A percentile compares a stretch with the other conserved stretches of the same genome.
These are phyloP conservation scores for Nerophis ophidion DNA, from an alignment of 2,113 vertebrate genomes.

Conservation along the genomic window DNA sequence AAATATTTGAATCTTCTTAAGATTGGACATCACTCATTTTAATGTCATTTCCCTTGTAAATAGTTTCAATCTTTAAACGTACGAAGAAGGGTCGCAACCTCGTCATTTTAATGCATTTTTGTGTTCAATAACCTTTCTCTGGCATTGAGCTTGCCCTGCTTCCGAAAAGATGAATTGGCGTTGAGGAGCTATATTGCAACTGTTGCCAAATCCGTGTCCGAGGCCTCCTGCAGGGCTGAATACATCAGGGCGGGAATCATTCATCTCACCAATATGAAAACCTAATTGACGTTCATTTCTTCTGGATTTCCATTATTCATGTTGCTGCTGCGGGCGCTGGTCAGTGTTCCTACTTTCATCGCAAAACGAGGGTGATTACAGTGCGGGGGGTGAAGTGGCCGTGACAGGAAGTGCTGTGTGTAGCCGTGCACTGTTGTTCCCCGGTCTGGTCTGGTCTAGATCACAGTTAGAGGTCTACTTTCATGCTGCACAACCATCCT, in stretches of 20 bases:
- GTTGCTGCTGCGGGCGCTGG: slow-evolving; percentile 8
- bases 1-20: too few relatives aligned
- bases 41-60: too few relatives aligned
- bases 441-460: slow-evolving; percentile 25
- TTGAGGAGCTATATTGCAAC: slow-evolving; percentile 30
- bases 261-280: slow-evolving; percentile 37
- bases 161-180: slow-evolving; percentile 5
- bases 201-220: slow-evolving; percentile 33
- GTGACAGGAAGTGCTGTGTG: slow-evolving; percentile 27
- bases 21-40: too few relatives aligned
- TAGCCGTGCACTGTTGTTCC: slow-evolving; percentile 28
- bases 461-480: slow-evolving; percentile 29
- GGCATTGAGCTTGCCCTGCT: not conserved
- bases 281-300: slow-evolving; percentile 37
- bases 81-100: too few relatives aligned
- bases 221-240: slow-evolving; percentile 26
- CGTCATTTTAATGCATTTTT: too few relatives aligned
- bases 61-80: too few relatives aligned
- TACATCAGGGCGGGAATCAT: slow-evolving; percentile 50
- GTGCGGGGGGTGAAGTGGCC: slow-evolving; percentile 40
- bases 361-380: slow-evolving; percentile 42
- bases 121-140: not conserved
- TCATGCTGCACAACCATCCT: too few relatives aligned
- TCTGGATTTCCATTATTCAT: slow-evolving; percentile 48
- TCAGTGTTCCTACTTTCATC: not conserved